phyloP scores from a whole-genome alignment of 2,888 invertebrate species.

The Heliconius ismenius region DNA sequence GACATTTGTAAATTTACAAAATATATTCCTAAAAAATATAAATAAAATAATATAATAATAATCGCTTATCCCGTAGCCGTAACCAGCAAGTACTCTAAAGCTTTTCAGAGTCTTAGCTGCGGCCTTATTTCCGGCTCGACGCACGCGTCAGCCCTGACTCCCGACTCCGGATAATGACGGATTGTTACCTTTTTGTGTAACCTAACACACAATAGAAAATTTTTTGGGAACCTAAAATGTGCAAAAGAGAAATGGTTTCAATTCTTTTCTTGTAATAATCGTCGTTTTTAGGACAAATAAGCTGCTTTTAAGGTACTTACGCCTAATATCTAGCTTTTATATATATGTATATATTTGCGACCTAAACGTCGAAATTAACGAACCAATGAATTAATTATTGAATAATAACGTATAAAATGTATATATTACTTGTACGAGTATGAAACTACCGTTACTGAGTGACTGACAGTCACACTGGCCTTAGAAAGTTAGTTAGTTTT shows the following conservation, averaged over 20 bases:
- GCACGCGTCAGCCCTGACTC: conserved; percentile 60
- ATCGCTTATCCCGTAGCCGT: conserved; percentile 53
- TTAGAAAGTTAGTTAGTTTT: too few species aligned
- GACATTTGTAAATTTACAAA: too few species aligned
- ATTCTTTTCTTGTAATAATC: conserved; percentile 22
- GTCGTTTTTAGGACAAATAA: conserved; percentile 1
- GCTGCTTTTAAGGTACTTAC: neutral
- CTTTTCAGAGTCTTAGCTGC: conserved; percentile 68
- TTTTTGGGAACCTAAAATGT: conserved; percentile 32
- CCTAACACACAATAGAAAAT: conserved; percentile 38
- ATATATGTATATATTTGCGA: too few species aligned
- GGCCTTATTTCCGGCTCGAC: conserved; percentile 72
- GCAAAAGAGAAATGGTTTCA: conserved; percentile 17
- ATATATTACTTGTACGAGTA: too few species aligned
- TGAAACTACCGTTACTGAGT: too few species aligned
- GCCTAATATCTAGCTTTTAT: neutral
- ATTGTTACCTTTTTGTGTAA: conserved; percentile 39
- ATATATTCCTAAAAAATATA: neutral
- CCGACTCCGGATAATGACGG: conserved; percentile 56
- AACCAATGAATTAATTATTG: neutral
- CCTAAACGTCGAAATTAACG: neutral
- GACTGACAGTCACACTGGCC: too few species aligned
- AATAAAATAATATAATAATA: neutral
- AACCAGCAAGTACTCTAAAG: conserved; percentile 48
- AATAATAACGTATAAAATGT: neutral